phyloP scores from a whole-genome alignment of 1,140 invertebrate genomes.

The Phymastichus coffea region DNA sequence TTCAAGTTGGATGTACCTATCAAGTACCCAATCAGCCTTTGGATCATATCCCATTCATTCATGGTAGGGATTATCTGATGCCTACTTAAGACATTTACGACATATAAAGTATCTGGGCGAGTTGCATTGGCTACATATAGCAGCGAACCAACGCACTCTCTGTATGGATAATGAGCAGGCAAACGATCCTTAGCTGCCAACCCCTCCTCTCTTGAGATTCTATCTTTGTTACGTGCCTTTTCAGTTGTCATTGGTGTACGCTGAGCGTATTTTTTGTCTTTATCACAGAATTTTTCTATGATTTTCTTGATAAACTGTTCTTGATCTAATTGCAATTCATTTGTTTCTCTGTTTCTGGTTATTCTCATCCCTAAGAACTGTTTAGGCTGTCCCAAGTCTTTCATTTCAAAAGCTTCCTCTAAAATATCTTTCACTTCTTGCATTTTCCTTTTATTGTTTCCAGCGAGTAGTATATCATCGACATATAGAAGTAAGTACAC shows the following conservation, averaged over 20 bases:
- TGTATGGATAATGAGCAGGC: too few relatives aligned
- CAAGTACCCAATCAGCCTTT: not conserved
- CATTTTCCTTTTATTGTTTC: not conserved
- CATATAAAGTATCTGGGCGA: not conserved
- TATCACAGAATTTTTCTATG: not conserved
- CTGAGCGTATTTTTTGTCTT: not conserved
- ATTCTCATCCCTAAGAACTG: not conserved
- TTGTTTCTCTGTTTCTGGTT: not conserved
- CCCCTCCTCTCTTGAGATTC: not conserved
- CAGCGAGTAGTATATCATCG: constrained; percentile 18
- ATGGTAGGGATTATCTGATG: not conserved
- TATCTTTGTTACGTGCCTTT: not conserved
- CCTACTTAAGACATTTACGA: not conserved
- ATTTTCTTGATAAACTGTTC: not conserved
- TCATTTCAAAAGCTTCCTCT: not conserved
- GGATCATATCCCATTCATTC: not conserved
- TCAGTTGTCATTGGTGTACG: not conserved
- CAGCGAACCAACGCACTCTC: not conserved
- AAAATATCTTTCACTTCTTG: not conserved
- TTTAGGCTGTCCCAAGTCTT: not conserved
- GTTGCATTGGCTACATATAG: not conserved
- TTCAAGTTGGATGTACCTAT: not conserved
- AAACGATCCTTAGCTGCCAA: not conserved
- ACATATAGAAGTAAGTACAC: constrained; percentile 7
- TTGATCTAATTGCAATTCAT: not conserved